Evolutionary conservation across 2,797 vertebrate species (phyloP).

Genomic region (Mus spretus): DNA sequence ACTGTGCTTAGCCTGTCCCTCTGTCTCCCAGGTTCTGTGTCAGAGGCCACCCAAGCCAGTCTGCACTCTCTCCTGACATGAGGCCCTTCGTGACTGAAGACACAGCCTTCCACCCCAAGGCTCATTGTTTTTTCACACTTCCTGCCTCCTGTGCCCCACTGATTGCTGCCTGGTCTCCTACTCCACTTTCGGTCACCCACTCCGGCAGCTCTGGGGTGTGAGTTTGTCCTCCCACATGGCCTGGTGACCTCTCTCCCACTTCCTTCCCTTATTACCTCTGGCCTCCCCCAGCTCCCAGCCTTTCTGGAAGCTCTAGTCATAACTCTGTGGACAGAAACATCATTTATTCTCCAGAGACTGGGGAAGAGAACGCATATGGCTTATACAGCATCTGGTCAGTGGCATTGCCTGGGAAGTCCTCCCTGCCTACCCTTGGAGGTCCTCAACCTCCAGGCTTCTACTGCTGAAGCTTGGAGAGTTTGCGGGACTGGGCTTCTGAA

Average conservation of each 20-base stretch:
- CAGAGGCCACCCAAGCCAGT: background rate
- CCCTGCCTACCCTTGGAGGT: background rate
- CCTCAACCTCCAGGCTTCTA: background rate
- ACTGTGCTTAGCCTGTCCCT: background rate
- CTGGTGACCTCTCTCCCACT: background rate
- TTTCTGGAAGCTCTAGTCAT: background rate
- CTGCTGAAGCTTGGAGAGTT: background rate
- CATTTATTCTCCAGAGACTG: background rate
- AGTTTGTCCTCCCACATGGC: background rate
- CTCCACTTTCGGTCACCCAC: background rate
- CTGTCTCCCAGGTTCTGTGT: background rate
- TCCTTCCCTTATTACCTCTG: background rate
- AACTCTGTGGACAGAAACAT: background rate
- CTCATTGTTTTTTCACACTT: background rate
- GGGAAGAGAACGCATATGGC: too few relatives aligned
- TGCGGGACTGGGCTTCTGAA: background rate
- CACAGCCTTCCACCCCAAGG: background rate
- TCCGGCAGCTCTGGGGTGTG: fast-evolving
- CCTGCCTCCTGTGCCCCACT: background rate
- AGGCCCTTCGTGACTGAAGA: background rate
- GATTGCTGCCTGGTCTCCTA: background rate
- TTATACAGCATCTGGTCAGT: background rate
- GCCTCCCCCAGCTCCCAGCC: background rate
- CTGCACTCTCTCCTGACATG: background rate
- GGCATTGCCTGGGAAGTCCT: background rate